Evolutionary conservation across 2,888 invertebrate genomes (phyloP).

Genomic region (Idaea straminata): DNA sequence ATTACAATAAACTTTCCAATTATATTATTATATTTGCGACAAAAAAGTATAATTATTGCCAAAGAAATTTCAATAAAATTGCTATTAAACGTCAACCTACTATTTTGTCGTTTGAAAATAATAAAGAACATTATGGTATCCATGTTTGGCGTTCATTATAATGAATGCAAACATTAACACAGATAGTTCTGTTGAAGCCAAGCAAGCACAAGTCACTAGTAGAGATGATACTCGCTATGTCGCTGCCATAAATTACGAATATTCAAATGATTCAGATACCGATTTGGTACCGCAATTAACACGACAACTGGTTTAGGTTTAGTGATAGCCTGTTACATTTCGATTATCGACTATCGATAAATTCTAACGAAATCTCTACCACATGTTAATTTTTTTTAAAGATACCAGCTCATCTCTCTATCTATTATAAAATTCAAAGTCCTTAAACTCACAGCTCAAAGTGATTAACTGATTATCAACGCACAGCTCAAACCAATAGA

Average conservation of each 20-base stretch:
- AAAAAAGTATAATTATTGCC: not conserved
- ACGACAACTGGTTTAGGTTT: conserved; percentile 66
- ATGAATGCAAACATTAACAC: conserved; percentile 69
- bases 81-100: conserved; percentile 19
- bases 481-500: too few species aligned
- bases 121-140: conserved; percentile 36
- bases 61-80: conserved; percentile 25
- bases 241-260: conserved; percentile 74
- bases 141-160: conserved; percentile 37
- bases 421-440: too few species aligned
- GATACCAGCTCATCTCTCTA: not conserved
- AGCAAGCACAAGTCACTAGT: conserved; percentile 32
- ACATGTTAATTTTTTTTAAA: conserved; percentile 8
- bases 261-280: conserved; percentile 77
- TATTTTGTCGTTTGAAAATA: conserved; percentile 19
- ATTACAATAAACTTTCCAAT: not conserved
- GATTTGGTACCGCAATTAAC: conserved; percentile 79
- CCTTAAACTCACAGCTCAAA: too few species aligned
- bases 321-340: conserved; percentile 35
- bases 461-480: too few species aligned
- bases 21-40: not conserved
- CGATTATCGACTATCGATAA: not conserved
- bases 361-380: conserved; percentile 31
- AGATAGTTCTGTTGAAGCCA: conserved; percentile 42
- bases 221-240: conserved; percentile 67